Evolutionary conservation across 2,888 invertebrate genomes (phyloP).

Genomic region (Malthinus flaveolus): DNA sequence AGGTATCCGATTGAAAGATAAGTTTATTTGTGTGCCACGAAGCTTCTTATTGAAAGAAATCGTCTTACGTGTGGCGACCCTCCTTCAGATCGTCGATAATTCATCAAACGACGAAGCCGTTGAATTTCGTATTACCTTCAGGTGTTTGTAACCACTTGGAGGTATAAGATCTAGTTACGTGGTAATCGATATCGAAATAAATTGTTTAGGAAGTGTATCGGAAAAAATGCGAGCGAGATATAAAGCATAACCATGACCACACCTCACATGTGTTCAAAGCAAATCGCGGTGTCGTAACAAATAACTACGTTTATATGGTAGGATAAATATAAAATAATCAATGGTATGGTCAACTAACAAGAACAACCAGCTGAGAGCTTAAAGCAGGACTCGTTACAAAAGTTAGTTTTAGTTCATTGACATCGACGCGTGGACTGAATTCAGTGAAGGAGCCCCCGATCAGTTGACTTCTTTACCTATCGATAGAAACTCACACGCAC

Average conservation of each 20-base stretch:
- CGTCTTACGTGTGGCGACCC: no score
- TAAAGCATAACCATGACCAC: slow-evolving; percentile 7
- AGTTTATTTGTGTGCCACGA: no score
- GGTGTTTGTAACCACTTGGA: no score
- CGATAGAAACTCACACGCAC: slow-evolving; percentile 6
- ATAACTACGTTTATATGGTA: slow-evolving; percentile 10
- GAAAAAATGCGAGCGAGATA: background rate
- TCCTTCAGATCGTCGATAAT: no score
- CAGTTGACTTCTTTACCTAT: slow-evolving; percentile 8
- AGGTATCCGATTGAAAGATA: no score
- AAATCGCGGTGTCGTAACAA: slow-evolving; percentile 12
- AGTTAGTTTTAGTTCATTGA: slow-evolving; percentile 17
- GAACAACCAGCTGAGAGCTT: slow-evolving; percentile 12
- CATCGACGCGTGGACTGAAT: slow-evolving; percentile 5
- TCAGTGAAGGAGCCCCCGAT: slow-evolving; percentile 5
- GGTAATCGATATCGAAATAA: no score
- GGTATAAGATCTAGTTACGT: no score
- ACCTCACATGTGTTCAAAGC: slow-evolving; percentile 8
- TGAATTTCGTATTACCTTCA: no score
- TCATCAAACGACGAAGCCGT: no score
- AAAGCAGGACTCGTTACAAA: slow-evolving; percentile 2
- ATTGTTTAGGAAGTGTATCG: no score
- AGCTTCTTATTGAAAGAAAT: no score
- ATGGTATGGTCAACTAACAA: slow-evolving; percentile 7
- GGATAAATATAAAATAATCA: slow-evolving; percentile 5